Percentiles rank a stretch among this genome's conserved stretches.
phyloP scores from a whole-genome alignment of 2,888 invertebrate genomes.

The Ceriagrion tenellum region DNA sequence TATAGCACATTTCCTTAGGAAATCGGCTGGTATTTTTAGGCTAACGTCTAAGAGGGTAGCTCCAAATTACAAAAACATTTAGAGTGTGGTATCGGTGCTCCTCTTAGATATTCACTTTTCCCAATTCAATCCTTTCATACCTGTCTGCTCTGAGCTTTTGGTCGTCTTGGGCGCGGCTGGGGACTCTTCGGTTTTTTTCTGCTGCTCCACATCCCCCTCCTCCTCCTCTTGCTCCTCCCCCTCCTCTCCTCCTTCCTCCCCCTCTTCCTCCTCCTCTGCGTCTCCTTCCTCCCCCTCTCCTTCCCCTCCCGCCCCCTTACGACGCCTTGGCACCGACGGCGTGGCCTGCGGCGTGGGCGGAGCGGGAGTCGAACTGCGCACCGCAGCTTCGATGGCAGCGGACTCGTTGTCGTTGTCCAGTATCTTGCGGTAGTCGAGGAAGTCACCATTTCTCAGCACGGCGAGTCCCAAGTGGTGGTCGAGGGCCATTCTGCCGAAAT shows the following conservation, averaged over 20 bases:
- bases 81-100: no score
- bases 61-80: no score
- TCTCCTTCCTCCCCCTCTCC: not conserved
- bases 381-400: constrained; percentile 57
- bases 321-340: not conserved
- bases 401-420: constrained; percentile 62
- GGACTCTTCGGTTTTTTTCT: not conserved
- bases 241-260: no score
- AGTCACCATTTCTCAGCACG: constrained; percentile 79
- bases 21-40: no score
- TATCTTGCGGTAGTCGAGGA: constrained; percentile 76
- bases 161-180: not conserved
- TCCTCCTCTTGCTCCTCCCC: not conserved
- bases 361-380: constrained; percentile 29
- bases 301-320: not conserved
- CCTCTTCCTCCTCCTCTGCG: not conserved
- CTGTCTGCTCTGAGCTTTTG: not conserved
- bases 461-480: constrained; percentile 80
- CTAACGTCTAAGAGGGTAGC: no score
- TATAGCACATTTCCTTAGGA: no score
- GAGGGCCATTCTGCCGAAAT: constrained; percentile 79
- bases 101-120: not conserved
- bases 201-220: no score
- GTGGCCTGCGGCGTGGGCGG: constrained; percentile 46
- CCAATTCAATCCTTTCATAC: not conserved